phyloP scores from a whole-genome alignment of 2,797 vertebrate species.

The Anguilla megastoma region DNA sequence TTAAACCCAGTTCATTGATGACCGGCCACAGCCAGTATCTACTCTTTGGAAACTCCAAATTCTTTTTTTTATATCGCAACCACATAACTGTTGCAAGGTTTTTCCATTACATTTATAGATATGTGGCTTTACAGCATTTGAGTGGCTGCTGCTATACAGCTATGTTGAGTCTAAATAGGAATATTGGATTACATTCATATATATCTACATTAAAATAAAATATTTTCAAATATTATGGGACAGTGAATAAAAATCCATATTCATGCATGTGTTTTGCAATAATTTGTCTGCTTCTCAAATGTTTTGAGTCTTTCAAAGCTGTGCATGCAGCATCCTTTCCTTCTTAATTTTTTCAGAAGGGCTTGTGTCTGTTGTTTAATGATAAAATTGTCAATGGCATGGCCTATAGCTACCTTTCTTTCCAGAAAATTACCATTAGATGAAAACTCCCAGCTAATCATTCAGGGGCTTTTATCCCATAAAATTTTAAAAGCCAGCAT shows the following conservation, averaged over 20 bases:
- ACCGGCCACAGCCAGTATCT: background rate
- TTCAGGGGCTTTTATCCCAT: slow-evolving; percentile 7
- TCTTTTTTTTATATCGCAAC: background rate
- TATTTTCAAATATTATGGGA: background rate
- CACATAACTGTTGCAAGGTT: background rate
- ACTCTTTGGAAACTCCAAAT: background rate
- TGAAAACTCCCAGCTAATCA: background rate
- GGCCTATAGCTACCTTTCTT: background rate
- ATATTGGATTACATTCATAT: background rate
- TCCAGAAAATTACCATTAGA: background rate
- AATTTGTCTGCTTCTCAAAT: background rate
- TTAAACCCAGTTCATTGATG: background rate
- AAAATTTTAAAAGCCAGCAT: background rate
- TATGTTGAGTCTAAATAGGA: background rate
- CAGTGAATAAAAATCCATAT: background rate
- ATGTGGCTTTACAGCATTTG: background rate
- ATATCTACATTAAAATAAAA: background rate
- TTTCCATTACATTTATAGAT: background rate
- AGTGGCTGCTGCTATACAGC: background rate
- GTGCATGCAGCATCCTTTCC: background rate
- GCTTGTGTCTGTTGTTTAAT: background rate
- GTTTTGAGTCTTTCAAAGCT: background rate
- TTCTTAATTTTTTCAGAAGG: background rate
- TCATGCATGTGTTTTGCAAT: background rate
- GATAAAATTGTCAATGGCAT: background rate